phyloP scores from a whole-genome alignment of 2,113 vertebrate species.

The Spea multiplicata region DNA sequence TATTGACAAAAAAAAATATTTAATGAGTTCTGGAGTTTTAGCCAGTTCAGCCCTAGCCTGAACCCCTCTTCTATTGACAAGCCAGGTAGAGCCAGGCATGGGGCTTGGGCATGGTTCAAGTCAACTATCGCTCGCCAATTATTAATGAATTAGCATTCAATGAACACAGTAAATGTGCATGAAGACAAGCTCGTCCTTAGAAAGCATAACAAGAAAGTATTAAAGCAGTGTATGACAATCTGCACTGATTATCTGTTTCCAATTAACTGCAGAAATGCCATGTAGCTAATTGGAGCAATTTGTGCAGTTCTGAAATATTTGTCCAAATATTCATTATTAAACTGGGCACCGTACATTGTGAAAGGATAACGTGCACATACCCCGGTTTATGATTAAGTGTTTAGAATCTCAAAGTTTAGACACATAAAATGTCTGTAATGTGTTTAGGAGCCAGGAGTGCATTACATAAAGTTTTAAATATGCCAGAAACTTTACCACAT shows the following conservation, averaged over 20 bases:
- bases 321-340: conserved; percentile 4
- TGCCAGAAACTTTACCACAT: conserved; percentile 41
- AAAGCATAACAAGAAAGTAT: too few relatives aligned
- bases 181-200: too few relatives aligned
- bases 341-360: conserved; percentile 3
- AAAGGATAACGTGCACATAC: conserved; percentile 22
- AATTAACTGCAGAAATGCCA: conserved; percentile 21
- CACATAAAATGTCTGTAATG: conserved; percentile 49
- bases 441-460: conserved; percentile 39
- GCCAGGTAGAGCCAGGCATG: too few relatives aligned
- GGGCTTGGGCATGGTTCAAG: too few relatives aligned
- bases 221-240: neutral
- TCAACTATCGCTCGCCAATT: too few relatives aligned
- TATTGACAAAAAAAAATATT: too few relatives aligned
- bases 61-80: too few relatives aligned
- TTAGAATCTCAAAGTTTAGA: conserved; percentile 37
- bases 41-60: too few relatives aligned
- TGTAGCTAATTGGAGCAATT: conserved; percentile 33
- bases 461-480: conserved; percentile 38
- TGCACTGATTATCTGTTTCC: conserved; percentile 18
- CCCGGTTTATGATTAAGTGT: conserved; percentile 42
- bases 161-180: too few relatives aligned
- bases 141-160: too few relatives aligned
- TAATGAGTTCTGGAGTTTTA: too few relatives aligned
- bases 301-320: conserved; percentile 13